Evolutionary conservation across 2,888 invertebrate species (phyloP).

Genomic region (Ommatoiulus sabulosus): DNA sequence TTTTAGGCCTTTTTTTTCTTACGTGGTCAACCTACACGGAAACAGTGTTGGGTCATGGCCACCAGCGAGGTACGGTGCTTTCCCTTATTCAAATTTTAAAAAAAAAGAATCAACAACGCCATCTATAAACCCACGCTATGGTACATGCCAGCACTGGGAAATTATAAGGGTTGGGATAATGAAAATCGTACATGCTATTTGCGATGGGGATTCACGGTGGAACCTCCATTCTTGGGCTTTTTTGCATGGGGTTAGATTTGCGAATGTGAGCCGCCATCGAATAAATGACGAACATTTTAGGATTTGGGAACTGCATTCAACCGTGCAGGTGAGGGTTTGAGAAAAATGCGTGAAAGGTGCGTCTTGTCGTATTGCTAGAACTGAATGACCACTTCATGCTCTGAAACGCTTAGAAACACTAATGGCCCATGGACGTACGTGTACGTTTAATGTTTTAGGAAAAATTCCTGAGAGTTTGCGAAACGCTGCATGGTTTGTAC

Average conservation of each 20-base stretch:
- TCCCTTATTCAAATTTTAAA: conserved; percentile 13
- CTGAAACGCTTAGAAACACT: neutral
- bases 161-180: conserved; percentile 34
- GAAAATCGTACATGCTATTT: neutral
- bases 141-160: conserved; percentile 23
- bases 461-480: neutral
- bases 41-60: conserved; percentile 24
- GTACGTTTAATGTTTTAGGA: neutral
- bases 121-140: conserved; percentile 34
- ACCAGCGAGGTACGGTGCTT: conserved; percentile 11
- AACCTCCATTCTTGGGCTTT: neutral
- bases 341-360: conserved; percentile 34
- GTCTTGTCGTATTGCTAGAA: neutral
- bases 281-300: neutral
- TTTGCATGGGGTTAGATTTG: neutral
- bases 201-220: neutral
- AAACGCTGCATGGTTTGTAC: conserved; percentile 3
- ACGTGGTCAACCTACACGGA: conserved; percentile 28
- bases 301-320: neutral
- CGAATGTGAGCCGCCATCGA: neutral
- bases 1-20: neutral
- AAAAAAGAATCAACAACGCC: conserved; percentile 30
- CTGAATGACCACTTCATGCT: conserved; percentile 28
- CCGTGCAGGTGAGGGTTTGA: neutral
- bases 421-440: conserved; percentile 20